Evolutionary conservation across 2,888 invertebrate species (phyloP).

Genomic region (Lasius platythorax): DNA sequence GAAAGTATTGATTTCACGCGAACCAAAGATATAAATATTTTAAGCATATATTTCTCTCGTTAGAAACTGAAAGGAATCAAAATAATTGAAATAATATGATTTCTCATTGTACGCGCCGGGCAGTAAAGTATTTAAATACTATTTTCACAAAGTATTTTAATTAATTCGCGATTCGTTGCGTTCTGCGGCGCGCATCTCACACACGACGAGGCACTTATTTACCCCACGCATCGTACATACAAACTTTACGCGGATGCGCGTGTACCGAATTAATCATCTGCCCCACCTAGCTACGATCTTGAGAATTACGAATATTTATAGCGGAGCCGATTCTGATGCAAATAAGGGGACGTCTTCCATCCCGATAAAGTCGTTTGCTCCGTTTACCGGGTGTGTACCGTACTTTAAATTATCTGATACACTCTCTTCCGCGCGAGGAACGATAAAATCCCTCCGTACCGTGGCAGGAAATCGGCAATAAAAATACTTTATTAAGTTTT

Average conservation of each 20-base stretch:
- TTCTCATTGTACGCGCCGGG: no score
- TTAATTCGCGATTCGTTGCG: conserved; percentile 39
- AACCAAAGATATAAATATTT: neutral
- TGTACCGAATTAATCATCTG: conserved; percentile 46
- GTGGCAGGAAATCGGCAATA: conserved; percentile 16
- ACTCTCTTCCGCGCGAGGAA: conserved; percentile 56
- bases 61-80: no score
- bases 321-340: conserved; percentile 68
- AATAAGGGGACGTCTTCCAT: conserved; percentile 65
- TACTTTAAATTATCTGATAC: conserved; percentile 70
- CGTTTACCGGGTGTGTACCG: conserved; percentile 62
- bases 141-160: conserved; percentile 25
- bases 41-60: neutral
- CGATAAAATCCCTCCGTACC: conserved; percentile 61
- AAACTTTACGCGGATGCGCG: conserved; percentile 39
- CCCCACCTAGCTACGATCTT: conserved; percentile 54
- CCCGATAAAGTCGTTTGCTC: conserved; percentile 72
- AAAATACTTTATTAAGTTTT: conserved; percentile 53
- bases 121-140: no score
- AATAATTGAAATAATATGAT: no score
- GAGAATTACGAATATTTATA: conserved; percentile 71
- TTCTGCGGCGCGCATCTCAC: conserved; percentile 13
- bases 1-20: neutral
- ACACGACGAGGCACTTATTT: conserved; percentile 45
- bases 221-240: conserved; percentile 28